A percentile compares a stretch with the other conserved stretches of the same genome.
These are phyloP conservation scores for Hyaena hyaena DNA, from an alignment of 2,113 vertebrate genomes.

Conservation along the genomic window DNA sequence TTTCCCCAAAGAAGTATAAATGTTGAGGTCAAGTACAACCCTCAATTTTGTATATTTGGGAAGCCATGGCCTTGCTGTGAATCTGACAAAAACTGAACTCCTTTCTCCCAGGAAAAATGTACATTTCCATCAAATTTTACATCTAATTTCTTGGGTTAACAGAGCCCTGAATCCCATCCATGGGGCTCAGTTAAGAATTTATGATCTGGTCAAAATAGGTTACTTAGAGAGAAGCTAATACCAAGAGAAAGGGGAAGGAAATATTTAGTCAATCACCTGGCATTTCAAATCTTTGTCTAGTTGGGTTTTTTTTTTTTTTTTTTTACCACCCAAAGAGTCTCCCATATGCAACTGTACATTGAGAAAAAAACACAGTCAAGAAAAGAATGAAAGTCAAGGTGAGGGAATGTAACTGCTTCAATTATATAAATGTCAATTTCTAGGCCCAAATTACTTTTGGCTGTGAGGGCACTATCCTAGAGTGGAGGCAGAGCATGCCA, in stretches of 20 bases:
- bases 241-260: background rate
- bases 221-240: background rate
- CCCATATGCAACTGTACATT: background rate
- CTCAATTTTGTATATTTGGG: background rate
- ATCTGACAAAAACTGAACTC: background rate
- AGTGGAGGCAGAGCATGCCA: background rate
- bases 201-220: background rate
- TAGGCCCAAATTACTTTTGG: background rate
- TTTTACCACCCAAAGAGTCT: background rate
- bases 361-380: background rate
- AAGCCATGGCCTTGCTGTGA: background rate
- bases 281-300: background rate
- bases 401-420: background rate
- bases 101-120: background rate
- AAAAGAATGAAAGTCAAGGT: conserved; percentile 7
- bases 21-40: background rate
- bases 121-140: background rate
- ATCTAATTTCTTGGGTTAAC: background rate
- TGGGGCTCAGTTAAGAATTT: background rate
- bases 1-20: background rate
- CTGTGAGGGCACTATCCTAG: background rate
- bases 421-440: background rate
- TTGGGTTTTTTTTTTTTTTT: background rate
- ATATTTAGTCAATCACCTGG: background rate
- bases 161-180: background rate